These are phyloP conservation scores for Hydra vulgaris DNA, from an alignment of 30 jellyfish, hydroid and myxozoan genomes.

Conservation along the genomic window DNA sequence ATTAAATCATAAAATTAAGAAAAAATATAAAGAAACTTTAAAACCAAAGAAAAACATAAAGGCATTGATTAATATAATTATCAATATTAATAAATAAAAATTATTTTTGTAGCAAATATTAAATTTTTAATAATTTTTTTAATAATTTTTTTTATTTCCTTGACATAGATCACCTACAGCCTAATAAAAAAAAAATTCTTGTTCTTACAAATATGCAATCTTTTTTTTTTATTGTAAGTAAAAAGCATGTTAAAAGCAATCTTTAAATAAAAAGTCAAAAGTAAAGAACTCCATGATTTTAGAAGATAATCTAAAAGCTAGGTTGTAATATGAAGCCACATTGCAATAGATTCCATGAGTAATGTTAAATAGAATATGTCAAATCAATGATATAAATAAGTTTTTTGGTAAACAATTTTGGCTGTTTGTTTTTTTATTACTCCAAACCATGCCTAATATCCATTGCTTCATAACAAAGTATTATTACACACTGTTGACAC, in stretches of 20 bases:
- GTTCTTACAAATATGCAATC: neutral
- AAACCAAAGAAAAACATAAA: neutral
- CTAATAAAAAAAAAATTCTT: too few species aligned
- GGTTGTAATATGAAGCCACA: too few species aligned
- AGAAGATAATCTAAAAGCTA: too few species aligned
- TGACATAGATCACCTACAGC: neutral
- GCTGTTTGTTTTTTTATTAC: neutral
- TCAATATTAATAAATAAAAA: too few species aligned
- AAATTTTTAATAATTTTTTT: too few species aligned
- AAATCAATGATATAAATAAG: neutral
- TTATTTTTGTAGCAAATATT: neutral
- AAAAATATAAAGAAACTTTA: neutral
- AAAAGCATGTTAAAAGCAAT: neutral
- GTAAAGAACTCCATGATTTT: too few species aligned
- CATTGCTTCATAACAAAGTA: neutral
- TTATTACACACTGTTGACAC: neutral
- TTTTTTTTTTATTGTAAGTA: neutral
- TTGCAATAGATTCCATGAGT: too few species aligned
- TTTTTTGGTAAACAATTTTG: neutral
- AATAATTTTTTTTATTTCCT: too few species aligned
- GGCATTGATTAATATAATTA: too few species aligned
- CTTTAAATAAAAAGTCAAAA: too few species aligned
- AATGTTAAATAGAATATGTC: too few species aligned
- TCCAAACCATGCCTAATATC: neutral
- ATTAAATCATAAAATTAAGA: too few species aligned